A percentile compares a stretch with the other conserved stretches of the same genome.
phyloP scores from a whole-genome alignment of 2,113 vertebrate genomes.

The Cairina moschata region DNA sequence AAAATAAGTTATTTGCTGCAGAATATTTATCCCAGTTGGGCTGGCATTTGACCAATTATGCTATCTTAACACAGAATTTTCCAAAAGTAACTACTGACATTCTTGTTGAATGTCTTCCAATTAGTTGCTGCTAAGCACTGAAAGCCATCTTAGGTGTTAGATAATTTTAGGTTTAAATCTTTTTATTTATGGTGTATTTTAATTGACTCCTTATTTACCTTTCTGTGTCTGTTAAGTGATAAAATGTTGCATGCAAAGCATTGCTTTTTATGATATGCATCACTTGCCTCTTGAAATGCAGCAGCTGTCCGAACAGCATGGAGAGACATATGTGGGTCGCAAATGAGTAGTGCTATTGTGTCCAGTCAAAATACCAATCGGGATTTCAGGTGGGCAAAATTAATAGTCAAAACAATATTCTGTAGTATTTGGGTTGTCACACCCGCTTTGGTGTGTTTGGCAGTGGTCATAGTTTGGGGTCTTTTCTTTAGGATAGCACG shows the following conservation, averaged over 20 bases:
- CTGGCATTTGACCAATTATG: background rate
- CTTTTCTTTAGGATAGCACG: background rate
- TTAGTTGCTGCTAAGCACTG: background rate
- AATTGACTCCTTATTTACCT: background rate
- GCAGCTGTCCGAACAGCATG: background rate
- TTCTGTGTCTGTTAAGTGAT: background rate
- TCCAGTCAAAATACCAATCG: background rate
- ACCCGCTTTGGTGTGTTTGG: background rate
- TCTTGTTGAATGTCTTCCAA: background rate
- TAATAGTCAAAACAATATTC: background rate
- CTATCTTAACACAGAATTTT: background rate
- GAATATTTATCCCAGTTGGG: background rate
- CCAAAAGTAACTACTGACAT: background rate
- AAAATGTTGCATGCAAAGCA: background rate
- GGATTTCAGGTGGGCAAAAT: background rate
- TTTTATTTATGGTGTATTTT: background rate
- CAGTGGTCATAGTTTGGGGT: rapidly evolving
- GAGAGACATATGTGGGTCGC: background rate
- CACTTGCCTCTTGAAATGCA: background rate
- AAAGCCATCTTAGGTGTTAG: background rate
- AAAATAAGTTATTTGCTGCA: background rate
- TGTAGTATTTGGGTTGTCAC: background rate
- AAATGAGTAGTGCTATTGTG: background rate
- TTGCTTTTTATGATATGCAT: background rate
- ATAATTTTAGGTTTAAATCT: background rate